Evolutionary conservation across 2,113 vertebrate genomes (phyloP), one percentile per base, ranked within the genome.

Genomic region (Paralichthys olivaceus): DNA sequence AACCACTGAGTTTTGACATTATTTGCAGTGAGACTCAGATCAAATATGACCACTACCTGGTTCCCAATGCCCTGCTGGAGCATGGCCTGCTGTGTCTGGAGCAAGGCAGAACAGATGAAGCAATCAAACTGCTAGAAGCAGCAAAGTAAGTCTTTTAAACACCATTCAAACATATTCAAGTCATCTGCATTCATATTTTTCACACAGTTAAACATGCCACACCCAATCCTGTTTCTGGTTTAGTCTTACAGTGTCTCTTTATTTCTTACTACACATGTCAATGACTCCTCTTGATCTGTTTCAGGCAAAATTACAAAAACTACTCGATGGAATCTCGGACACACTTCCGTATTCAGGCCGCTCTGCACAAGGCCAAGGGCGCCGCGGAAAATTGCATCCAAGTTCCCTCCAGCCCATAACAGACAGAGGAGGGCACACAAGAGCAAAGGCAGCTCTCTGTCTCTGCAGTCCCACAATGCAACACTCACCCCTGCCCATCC

Each of bases 311-410:
- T 89, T 99, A 99, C 89, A 99, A 99, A 94, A 97, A 98, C 91
- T 99, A 99, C 89, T 99, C 98, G 40, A 99, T 99, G 98, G 98
- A 99, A 91, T 99, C 98, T 72, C 95, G 98, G 87, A 99, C 96
- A 65, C 98, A 99, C 89, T 99, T 99, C 94, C 95, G 98, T 80
- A 98, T 99, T 88, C 98, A 99, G 90, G 98, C 97, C 64, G 97
- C 97, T 72, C 90, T 96, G 81, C 96, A 96, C 72, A 97, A 98
- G 93, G 97, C 96, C 81, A 96, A 91, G 86, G 94, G 93, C 3
- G n/a, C 66, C 14, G 90, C 83, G 58, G 92, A 94, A 86, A 96
- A 96, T 9, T 95, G 95, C 74, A 87, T 92, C 80, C 83, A 90
- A 51, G 91, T 90, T 86, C 93, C 90, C 69, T 91, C 88, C 55